A percentile compares a stretch with the other conserved stretches of the same genome.
Evolutionary conservation across 2,113 vertebrate species (phyloP).

Genomic region (Neodontobutis hainanensis): DNA sequence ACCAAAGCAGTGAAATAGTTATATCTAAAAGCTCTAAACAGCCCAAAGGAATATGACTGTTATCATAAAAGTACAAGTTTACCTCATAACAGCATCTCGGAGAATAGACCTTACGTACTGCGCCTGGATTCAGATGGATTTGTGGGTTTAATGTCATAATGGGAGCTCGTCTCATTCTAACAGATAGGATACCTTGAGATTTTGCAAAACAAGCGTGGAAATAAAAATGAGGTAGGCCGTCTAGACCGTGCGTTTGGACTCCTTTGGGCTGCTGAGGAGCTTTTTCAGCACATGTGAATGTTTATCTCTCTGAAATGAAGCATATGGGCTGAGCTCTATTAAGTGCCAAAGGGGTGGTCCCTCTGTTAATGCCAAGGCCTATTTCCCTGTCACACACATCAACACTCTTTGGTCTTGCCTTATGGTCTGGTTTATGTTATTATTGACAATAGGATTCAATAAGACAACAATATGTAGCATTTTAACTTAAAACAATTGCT

Average conservation of each 20-base stretch:
- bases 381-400: slow-evolving; percentile 29
- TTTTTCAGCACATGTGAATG: slow-evolving; percentile 72
- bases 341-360: slow-evolving; percentile 57
- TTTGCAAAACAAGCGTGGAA: slow-evolving; percentile 60
- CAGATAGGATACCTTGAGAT: slow-evolving; percentile 50
- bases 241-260: slow-evolving; percentile 59
- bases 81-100: slow-evolving; percentile 18
- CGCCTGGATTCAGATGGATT: slow-evolving; percentile 24
- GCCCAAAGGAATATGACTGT: slow-evolving; percentile 21
- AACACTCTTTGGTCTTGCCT: slow-evolving; percentile 25
- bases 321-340: slow-evolving; percentile 53
- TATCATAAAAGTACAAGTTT: slow-evolving; percentile 36
- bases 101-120: slow-evolving; percentile 19
- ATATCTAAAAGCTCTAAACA: slow-evolving; percentile 43
- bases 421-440: slow-evolving; percentile 1
- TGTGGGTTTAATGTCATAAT: slow-evolving; percentile 59
- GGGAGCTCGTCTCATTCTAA: slow-evolving; percentile 29
- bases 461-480: too few relatives aligned
- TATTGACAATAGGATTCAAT: neutral
- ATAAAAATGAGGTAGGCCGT: slow-evolving; percentile 60
- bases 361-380: slow-evolving; percentile 1
- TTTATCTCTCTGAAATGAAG: slow-evolving; percentile 74
- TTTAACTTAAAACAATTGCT: too few relatives aligned
- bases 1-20: slow-evolving; percentile 35
- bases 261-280: slow-evolving; percentile 38